Evolutionary conservation across 2,888 invertebrate genomes (phyloP), one percentile per base, ranked within the genome.

Genomic region (Pediacus dermestoides): DNA sequence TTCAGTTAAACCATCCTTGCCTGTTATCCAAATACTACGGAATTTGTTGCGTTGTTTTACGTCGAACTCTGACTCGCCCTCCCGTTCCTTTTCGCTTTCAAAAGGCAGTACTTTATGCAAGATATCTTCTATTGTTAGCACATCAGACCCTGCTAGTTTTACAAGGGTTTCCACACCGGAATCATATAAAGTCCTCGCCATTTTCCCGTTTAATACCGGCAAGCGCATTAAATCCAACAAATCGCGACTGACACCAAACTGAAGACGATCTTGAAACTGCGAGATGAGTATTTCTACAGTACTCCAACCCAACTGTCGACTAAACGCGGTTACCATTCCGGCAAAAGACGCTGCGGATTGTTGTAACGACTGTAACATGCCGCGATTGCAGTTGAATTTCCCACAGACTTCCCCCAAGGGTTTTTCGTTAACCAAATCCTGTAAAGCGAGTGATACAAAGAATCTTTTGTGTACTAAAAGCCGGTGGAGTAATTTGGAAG

Each of bases 291-390:
- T 73, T 66, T 94, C 88, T 59, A 99, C 75, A 63, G 86, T 89
- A 48, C 79, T 80, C 96, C 97, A 99, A 13, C 94, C 91, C 7
- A 99, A 72, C 35, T 92, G 85, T 46, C 80, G 81, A 67, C 95
- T 93, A 71, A 99, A 97, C n/a, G 89, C 82, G 2, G 94, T 92
- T 1, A 97, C 89, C 88, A 96, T 96, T 37, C 94, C 95, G 37
- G 96, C 94, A 77, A 95, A 96, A 18, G 93, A 92, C 18, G 96
- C 85, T 1, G 96, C 87, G 38, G 88, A 85, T 67, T 95, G 94
- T 68, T 99, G 97, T 15, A 99, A 74, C 39, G 88, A 83, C 72
- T 99, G 97, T 12, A 99, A 71, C 68, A 90, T 80, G 8, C 97
- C 97, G 35, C 94, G 81, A 37, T 85, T 82, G 58, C 90, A 89